phyloP scores from a whole-genome alignment of 2,888 invertebrate species.

The Drosophila nr. fundita region DNA sequence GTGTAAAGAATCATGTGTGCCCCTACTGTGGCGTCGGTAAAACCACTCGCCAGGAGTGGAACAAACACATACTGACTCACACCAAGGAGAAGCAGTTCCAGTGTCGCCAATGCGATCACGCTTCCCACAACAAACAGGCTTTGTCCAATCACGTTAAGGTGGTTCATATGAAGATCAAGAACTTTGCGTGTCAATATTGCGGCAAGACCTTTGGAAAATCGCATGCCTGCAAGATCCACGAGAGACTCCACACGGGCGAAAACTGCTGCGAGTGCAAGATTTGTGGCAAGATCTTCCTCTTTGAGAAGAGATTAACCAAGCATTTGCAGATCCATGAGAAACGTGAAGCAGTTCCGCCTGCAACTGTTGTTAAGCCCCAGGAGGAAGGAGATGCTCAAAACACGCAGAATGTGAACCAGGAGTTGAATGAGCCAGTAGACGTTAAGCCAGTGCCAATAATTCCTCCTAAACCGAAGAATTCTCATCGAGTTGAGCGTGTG shows the following conservation, averaged over 20 bases:
- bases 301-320: conserved; percentile 81
- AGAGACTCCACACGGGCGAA: conserved; percentile 81
- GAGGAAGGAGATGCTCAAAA: conserved; percentile 26
- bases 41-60: conserved; percentile 83
- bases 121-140: conserved; percentile 83
- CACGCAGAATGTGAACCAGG: conserved; percentile 25
- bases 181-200: conserved; percentile 82
- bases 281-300: conserved; percentile 81
- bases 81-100: conserved; percentile 83
- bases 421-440: conserved; percentile 41
- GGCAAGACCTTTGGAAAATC: conserved; percentile 83
- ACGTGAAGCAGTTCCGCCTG: conserved; percentile 66
- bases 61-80: conserved; percentile 82
- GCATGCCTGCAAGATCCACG: conserved; percentile 82
- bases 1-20: conserved; percentile 84
- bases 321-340: conserved; percentile 82
- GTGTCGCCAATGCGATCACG: conserved; percentile 80
- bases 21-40: conserved; percentile 84
- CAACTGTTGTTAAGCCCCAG: conserved; percentile 45
- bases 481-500: conserved; percentile 81
- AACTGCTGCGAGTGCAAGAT: conserved; percentile 82
- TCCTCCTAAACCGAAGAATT: conserved; percentile 77
- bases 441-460: conserved; percentile 49
- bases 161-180: conserved; percentile 82
- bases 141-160: conserved; percentile 81